Evolutionary conservation across 2,888 invertebrate genomes (phyloP).

Genomic region (Hypercompe scribonia): DNA sequence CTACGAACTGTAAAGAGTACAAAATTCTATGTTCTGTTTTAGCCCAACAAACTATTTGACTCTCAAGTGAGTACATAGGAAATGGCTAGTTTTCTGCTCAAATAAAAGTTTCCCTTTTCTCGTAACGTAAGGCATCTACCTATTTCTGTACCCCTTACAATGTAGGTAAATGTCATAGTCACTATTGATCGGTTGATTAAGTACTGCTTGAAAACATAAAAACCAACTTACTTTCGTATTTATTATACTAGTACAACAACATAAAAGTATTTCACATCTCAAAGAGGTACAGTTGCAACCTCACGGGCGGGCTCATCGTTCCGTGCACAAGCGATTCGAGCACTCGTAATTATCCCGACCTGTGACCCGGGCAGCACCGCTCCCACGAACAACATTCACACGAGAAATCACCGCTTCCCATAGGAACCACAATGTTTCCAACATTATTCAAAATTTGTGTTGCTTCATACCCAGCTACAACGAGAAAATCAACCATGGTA

Average conservation of each 20-base stretch:
- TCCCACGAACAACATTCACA: conserved; percentile 81
- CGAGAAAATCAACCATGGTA: conserved; percentile 28
- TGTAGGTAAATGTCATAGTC: not conserved
- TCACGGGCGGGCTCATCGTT: conserved; percentile 60
- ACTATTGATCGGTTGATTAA: not conserved
- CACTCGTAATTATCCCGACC: conserved; percentile 79
- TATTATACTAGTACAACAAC: not conserved
- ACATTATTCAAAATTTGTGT: conserved; percentile 42
- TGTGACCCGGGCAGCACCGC: conserved; percentile 71
- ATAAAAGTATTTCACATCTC: not conserved
- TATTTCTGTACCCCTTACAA: not conserved
- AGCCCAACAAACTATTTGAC: not conserved
- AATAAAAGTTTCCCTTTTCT: not conserved
- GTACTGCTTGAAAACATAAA: not conserved
- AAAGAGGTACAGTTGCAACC: conserved; percentile 11
- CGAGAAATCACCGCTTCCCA: conserved; percentile 81
- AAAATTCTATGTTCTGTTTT: not conserved
- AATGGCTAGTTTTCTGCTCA: not conserved
- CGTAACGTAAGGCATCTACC: no score
- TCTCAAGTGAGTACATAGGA: not conserved
- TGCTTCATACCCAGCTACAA: conserved; percentile 26
- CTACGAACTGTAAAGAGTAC: no score
- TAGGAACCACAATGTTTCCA: conserved; percentile 64
- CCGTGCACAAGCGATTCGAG: conserved; percentile 47
- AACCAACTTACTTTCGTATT: not conserved